phyloP scores from a whole-genome alignment of 2,797 vertebrate species.

The Schizopygopsis malacanthus region DNA sequence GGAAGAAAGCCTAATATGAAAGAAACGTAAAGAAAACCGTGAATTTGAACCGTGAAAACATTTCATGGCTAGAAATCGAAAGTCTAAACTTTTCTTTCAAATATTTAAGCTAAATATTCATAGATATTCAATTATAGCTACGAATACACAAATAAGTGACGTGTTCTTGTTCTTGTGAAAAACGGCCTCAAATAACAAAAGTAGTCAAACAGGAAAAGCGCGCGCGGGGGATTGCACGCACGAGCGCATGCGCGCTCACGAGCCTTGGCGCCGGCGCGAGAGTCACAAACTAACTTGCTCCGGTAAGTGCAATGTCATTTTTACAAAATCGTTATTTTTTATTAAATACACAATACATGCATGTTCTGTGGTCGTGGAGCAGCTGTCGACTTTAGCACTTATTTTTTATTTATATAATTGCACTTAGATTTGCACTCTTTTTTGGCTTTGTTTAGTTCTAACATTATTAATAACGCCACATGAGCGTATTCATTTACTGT shows the following conservation, averaged over 20 bases:
- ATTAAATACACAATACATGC: background rate
- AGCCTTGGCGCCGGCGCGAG: constrained; percentile 1
- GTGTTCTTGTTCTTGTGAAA: background rate
- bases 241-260: background rate
- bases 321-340: background rate
- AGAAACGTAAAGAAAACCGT: background rate
- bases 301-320: background rate
- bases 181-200: background rate
- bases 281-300: background rate
- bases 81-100: background rate
- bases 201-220: background rate
- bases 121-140: background rate
- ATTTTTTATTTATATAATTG: background rate
- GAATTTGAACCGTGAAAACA: background rate
- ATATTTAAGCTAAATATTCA: background rate
- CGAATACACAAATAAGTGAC: background rate
- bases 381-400: background rate
- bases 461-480: background rate
- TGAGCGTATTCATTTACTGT: background rate
- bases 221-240: background rate
- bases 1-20: background rate
- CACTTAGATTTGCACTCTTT: background rate
- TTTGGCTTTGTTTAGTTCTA: background rate
- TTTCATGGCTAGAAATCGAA: background rate
- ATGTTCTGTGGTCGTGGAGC: background rate